Evolutionary conservation across 2,888 invertebrate species (phyloP).

Genomic region (Pachymerium ferrugineum): DNA sequence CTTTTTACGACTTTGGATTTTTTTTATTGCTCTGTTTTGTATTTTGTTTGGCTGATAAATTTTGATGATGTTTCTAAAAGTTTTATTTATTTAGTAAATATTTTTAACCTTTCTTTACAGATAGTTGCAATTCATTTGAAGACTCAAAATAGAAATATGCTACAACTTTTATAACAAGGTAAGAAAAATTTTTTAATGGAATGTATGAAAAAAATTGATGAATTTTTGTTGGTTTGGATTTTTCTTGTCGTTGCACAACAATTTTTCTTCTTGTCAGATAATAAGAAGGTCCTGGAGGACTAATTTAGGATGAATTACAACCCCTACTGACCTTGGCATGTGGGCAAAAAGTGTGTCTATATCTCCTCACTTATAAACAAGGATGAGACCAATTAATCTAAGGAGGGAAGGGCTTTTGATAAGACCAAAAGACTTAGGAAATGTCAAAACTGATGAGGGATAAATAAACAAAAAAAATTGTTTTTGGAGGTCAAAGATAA

Average conservation of each 20-base stretch:
- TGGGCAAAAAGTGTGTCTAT: constrained; percentile 18
- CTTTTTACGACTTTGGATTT: too few species aligned
- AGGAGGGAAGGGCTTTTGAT: neutral
- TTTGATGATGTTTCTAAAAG: neutral
- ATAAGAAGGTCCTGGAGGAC: neutral
- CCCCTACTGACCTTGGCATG: constrained; percentile 18
- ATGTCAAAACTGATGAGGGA: constrained; percentile 5
- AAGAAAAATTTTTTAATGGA: neutral
- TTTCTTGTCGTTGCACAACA: neutral
- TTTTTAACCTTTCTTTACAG: neutral
- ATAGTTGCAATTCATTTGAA: neutral
- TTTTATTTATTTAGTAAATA: neutral
- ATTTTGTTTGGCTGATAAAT: neutral
- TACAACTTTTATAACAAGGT: neutral
- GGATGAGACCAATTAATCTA: constrained; percentile 21
- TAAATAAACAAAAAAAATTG: neutral
- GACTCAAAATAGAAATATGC: neutral
- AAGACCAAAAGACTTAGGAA: neutral
- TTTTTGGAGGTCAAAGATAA: neutral
- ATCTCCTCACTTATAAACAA: constrained; percentile 18
- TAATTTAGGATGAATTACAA: constrained; percentile 14
- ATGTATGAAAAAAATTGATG: neutral
- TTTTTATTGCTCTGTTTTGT: neutral
- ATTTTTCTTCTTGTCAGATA: constrained; percentile 3
- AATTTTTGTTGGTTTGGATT: neutral